These are phyloP conservation scores for Martes flavigula DNA, from an alignment of 2,797 vertebrate genomes.

Conservation along the genomic window DNA sequence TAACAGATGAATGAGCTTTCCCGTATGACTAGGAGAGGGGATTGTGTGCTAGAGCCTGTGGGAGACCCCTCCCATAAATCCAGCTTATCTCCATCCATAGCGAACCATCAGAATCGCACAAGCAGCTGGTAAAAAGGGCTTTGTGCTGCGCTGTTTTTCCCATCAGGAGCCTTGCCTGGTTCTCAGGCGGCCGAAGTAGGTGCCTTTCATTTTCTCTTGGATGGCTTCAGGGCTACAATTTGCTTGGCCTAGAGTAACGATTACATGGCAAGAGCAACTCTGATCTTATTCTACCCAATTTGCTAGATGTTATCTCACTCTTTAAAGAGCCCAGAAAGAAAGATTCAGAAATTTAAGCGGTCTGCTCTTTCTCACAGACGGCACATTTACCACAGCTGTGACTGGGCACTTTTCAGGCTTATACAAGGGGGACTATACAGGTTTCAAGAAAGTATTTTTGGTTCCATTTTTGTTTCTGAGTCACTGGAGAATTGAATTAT, in stretches of 20 bases:
- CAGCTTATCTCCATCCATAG: slow-evolving; percentile 51
- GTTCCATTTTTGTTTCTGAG: slow-evolving; percentile 19
- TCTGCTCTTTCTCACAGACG: neutral
- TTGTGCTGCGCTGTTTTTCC: neutral
- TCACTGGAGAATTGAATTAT: neutral
- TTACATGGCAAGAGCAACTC: neutral
- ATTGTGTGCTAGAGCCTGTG: slow-evolving; percentile 30
- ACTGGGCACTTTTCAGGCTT: neutral
- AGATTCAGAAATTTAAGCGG: neutral
- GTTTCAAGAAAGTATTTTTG: slow-evolving; percentile 45
- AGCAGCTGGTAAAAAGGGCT: slow-evolving; percentile 45
- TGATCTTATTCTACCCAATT: slow-evolving; percentile 40
- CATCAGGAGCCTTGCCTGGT: neutral
- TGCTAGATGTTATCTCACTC: slow-evolving; percentile 53
- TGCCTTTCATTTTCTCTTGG: neutral
- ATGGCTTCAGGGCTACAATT: neutral
- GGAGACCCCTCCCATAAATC: slow-evolving; percentile 49
- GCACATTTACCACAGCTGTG: neutral
- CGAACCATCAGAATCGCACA: neutral
- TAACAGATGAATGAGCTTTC: slow-evolving; percentile 67
- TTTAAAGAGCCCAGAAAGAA: neutral
- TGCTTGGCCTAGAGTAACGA: slow-evolving; percentile 18
- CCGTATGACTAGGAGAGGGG: slow-evolving; percentile 49
- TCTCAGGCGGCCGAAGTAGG: neutral
- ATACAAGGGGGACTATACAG: neutral